phyloP scores from a whole-genome alignment of 2,888 invertebrate genomes.

The Matsumyia berberina region DNA sequence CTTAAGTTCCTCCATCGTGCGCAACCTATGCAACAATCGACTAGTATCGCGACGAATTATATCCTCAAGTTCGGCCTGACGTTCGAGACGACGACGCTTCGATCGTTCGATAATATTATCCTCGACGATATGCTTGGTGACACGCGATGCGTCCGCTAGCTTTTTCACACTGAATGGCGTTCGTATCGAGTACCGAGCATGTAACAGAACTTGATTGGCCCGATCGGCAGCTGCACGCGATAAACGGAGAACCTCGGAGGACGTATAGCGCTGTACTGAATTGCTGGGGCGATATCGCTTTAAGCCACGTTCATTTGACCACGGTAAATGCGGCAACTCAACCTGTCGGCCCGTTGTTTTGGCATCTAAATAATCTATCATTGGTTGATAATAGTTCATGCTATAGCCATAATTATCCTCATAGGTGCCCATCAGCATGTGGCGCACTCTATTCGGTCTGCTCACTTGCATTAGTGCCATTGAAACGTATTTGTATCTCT shows the following conservation, averaged over 20 bases:
- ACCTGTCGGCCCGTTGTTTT: slow-evolving; percentile 85
- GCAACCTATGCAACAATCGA: slow-evolving; percentile 81
- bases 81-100: slow-evolving; percentile 84
- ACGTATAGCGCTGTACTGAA: slow-evolving; percentile 88
- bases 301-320: slow-evolving; percentile 89
- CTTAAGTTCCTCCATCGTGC: slow-evolving; percentile 85
- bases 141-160: slow-evolving; percentile 85
- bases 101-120: slow-evolving; percentile 84
- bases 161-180: slow-evolving; percentile 85
- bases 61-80: slow-evolving; percentile 86
- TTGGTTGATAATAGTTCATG: slow-evolving; percentile 93
- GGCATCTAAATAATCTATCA: slow-evolving; percentile 92
- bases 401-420: slow-evolving; percentile 93
- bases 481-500: slow-evolving; percentile 75
- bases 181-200: slow-evolving; percentile 83
- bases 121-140: slow-evolving; percentile 84
- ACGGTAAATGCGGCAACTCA: slow-evolving; percentile 88
- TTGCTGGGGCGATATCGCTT: slow-evolving; percentile 88
- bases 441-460: slow-evolving; percentile 82
- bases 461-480: slow-evolving; percentile 83
- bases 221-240: slow-evolving; percentile 88
- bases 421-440: slow-evolving; percentile 86
- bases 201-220: slow-evolving; percentile 88
- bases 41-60: slow-evolving; percentile 84
- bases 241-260: slow-evolving; percentile 88